Evolutionary conservation across 2,113 vertebrate genomes (phyloP).

Genomic region (Petaurus breviceps): DNA sequence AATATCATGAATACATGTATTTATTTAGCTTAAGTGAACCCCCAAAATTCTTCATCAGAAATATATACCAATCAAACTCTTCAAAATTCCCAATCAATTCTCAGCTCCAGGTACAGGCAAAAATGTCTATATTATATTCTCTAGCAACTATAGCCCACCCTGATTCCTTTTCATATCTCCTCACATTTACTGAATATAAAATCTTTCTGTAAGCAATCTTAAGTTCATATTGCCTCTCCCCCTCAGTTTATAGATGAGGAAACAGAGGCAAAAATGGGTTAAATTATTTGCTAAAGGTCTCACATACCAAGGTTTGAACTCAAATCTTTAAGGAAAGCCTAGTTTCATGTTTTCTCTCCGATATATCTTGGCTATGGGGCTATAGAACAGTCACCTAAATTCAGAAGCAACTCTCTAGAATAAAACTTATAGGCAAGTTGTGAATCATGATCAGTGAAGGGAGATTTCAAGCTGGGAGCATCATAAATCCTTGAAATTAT

Average conservation of each 20-base stretch:
- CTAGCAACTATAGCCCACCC: background rate
- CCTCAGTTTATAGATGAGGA: constrained; percentile 59
- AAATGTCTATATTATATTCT: background rate
- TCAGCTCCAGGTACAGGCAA: background rate
- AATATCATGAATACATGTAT: too few species aligned
- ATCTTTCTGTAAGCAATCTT: constrained; percentile 42
- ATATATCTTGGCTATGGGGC: background rate
- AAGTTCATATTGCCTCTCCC: constrained; percentile 29
- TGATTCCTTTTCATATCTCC: background rate
- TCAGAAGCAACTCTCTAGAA: background rate
- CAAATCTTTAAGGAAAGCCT: background rate
- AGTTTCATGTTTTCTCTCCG: constrained; percentile 38
- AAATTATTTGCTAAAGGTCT: constrained; percentile 51
- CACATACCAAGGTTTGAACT: background rate
- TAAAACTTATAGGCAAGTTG: background rate
- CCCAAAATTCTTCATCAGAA: background rate
- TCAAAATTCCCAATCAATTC: background rate
- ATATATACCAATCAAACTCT: background rate
- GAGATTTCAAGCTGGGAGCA: background rate
- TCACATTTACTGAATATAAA: background rate
- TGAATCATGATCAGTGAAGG: background rate
- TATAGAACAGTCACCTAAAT: background rate
- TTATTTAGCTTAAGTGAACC: background rate
- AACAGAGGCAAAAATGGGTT: constrained; percentile 51
- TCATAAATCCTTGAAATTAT: background rate